Evolutionary conservation across 2,888 invertebrate species (phyloP), one percentile per base, ranked within the genome.

Genomic region (Erynnis tages): DNA sequence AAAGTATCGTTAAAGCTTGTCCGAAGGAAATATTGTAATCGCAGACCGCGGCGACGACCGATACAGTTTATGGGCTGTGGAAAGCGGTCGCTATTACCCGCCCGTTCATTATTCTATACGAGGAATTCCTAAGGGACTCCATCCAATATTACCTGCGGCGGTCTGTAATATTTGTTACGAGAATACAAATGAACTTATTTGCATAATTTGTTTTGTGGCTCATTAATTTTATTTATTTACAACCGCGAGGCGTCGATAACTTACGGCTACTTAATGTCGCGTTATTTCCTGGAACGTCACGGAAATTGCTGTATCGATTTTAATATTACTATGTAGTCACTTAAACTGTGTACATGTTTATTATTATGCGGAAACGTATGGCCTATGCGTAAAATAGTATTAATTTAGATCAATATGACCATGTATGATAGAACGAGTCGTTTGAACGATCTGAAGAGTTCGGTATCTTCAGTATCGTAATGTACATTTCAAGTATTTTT

Each of bases 1-100:
- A 88, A 88, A 88, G 78, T 79, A 78, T 88, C 87, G 85, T 87
- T 85, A 87, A 79, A 73, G 73, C 75, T 73, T 77, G 83, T 81
- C 72, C 58, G 65, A 66, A 66, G 79, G 79, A 82, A 82, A 87
- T 85, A 86, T 82, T 84, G 81, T 83, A 82, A 83, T 85, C 76
- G 73, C 63, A 52, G 54, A n/a, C 16, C 29, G 49, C 48, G 57
- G 49, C 48, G 57, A 29, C 50, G 35, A 46, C 17, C 52, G 19
- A 35, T 44, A 54, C 58, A 72, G 73, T 86, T 86, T 87, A 87
- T 70, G 85, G 75, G 74, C 74, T 75, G 78, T 62, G 68, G 71
- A 78, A 74, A 78, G 67, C 65, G 66, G 66, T 57, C 60, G 60
- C 68, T 66, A 79, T 80, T 79, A 79, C 71, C 62, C 58, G 59